Evolutionary conservation across 2,888 invertebrate genomes (phyloP).

Genomic region (Polydrusus cervinus): DNA sequence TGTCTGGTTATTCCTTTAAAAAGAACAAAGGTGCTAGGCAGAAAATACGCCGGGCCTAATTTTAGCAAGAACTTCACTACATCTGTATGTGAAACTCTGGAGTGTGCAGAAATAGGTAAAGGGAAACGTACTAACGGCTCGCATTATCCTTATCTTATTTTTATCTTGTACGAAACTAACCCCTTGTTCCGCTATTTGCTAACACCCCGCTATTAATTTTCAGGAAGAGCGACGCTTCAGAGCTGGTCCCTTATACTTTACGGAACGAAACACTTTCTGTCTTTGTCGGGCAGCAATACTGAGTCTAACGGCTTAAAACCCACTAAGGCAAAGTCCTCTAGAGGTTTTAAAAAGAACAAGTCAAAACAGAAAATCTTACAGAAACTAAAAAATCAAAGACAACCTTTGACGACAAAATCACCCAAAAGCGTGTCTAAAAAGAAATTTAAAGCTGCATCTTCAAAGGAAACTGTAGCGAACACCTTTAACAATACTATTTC

Average conservation of each 20-base stretch:
- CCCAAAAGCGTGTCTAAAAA: conserved; percentile 57
- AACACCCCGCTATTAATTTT: conserved; percentile 60
- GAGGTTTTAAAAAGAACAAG: conserved; percentile 71
- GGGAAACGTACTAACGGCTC: conserved; percentile 12
- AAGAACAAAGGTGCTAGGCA: too few species aligned
- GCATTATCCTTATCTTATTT: conserved; percentile 32
- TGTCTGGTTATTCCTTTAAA: too few species aligned
- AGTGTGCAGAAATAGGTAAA: conserved; percentile 1
- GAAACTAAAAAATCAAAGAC: conserved; percentile 56
- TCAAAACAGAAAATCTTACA: conserved; percentile 64
- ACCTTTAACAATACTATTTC: conserved; percentile 57
- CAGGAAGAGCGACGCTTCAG: conserved; percentile 91
- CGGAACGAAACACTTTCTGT: conserved; percentile 81
- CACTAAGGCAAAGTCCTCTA: conserved; percentile 72
- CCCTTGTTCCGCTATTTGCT: conserved; percentile 21
- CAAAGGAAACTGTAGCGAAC: conserved; percentile 50
- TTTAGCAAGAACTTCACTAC: too few species aligned
- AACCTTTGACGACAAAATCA: conserved; percentile 59
- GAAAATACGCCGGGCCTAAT: too few species aligned
- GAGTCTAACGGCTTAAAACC: conserved; percentile 60
- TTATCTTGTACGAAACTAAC: conserved; percentile 27
- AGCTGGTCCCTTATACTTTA: conserved; percentile 96
- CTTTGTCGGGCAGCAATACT: conserved; percentile 60
- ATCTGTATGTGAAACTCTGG: conserved; percentile 2
- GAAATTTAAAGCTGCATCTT: conserved; percentile 62